These are phyloP conservation scores for Neria commutata DNA, from an alignment of 2,888 invertebrate genomes.

Conservation along the genomic window DNA sequence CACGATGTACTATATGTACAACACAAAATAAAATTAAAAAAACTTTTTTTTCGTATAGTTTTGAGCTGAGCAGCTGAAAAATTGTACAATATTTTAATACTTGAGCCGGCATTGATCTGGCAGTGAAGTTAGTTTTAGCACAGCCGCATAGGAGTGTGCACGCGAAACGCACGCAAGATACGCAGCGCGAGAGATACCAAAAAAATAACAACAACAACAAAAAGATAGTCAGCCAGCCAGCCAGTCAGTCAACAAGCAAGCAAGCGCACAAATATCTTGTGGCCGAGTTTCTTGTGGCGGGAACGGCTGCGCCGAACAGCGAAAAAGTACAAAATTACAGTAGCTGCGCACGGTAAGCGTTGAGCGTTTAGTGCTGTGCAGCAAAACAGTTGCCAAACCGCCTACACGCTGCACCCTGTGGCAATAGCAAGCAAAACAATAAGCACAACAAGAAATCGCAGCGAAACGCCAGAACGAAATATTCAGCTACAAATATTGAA, in stretches of 20 bases:
- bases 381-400: not conserved
- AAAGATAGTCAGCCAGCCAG: not conserved
- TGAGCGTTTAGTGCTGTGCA: not conserved
- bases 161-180: conserved; percentile 44
- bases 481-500: too few relatives aligned
- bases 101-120: conserved; percentile 55
- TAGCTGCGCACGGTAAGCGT: too few relatives aligned
- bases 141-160: conserved; percentile 63
- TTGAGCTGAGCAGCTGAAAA: not conserved
- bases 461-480: too few relatives aligned
- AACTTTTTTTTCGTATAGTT: too few relatives aligned
- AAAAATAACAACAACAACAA: conserved; percentile 5
- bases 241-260: not conserved
- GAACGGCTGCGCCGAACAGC: too few relatives aligned
- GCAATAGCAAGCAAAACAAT: not conserved
- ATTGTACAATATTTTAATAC: conserved; percentile 48
- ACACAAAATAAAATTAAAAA: not conserved
- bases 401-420: not conserved
- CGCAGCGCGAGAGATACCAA: conserved; percentile 21
- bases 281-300: too few relatives aligned
- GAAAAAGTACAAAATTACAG: too few relatives aligned
- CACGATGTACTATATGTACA: too few relatives aligned
- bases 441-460: too few relatives aligned
- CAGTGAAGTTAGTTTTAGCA: conserved; percentile 60
- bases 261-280: too few relatives aligned